Evolutionary conservation across 2,797 vertebrate genomes (phyloP).

Genomic region (Myiotriccus ornatus): DNA sequence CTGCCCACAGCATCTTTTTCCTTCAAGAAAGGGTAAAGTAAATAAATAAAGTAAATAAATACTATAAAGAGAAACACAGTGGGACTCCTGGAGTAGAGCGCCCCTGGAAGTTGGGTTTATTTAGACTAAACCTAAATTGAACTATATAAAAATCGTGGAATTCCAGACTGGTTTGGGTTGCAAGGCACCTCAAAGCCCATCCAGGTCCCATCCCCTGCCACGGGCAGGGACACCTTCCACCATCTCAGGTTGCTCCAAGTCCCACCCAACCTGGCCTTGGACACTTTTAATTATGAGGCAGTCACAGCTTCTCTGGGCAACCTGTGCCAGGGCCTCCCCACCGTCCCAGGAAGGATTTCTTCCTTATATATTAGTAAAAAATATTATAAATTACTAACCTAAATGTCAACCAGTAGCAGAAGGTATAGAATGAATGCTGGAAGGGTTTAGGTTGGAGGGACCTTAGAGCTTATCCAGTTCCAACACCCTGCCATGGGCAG

Average conservation of each 20-base stretch:
- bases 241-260: background rate
- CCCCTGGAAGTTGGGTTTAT: background rate
- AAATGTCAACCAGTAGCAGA: background rate
- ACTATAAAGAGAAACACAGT: background rate
- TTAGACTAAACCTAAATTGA: background rate
- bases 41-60: background rate
- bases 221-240: background rate
- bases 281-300: background rate
- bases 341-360: background rate
- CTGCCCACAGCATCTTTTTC: background rate
- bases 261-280: background rate
- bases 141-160: background rate
- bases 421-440: background rate
- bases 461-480: background rate
- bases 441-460: background rate
- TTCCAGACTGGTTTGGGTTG: background rate
- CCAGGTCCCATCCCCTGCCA: background rate
- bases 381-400: background rate
- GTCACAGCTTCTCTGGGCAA: background rate
- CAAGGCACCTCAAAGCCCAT: background rate
- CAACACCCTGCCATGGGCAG: background rate
- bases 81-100: background rate
- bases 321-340: background rate
- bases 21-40: background rate
- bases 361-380: background rate